Conservation (phyloP, 1,140 invertebrate species). For the Oryctes rhinoceros region DNA sequence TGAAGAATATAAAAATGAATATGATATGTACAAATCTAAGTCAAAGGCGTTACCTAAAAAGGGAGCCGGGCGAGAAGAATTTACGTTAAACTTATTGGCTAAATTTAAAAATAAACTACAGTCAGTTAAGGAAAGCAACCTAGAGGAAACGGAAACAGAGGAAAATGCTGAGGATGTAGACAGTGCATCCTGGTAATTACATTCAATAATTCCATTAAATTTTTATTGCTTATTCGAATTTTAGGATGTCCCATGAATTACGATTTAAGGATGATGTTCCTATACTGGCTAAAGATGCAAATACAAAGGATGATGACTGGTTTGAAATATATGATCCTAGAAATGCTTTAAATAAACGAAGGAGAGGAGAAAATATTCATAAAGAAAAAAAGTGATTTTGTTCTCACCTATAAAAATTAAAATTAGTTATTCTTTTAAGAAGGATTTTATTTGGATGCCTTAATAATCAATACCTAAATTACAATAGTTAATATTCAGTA, state of each 20-base stretch:
- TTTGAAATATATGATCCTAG: constrained; percentile 96
- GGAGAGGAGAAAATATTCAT: constrained; percentile 69
- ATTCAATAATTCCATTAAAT: constrained; percentile 24
- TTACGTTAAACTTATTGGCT: constrained; percentile 79
- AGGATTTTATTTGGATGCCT: background rate
- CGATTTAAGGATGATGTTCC: constrained; percentile 78
- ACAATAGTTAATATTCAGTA: too few relatives aligned
- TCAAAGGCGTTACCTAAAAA: constrained; percentile 75
- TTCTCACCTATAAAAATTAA: background rate
- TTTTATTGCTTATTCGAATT: constrained; percentile 49
- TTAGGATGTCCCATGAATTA: constrained; percentile 82
- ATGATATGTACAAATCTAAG: constrained; percentile 79
- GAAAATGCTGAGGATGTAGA: constrained; percentile 58
- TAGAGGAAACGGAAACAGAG: constrained; percentile 58
- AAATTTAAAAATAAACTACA: constrained; percentile 86
- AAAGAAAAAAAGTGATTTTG: constrained; percentile 42
- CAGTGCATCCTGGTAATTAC: constrained; percentile 56
- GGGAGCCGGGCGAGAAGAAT: constrained; percentile 72
- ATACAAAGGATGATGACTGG: constrained; percentile 92
- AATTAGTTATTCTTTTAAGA: background rate
- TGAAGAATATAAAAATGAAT: constrained; percentile 77
- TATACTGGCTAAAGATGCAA: constrained; percentile 94
- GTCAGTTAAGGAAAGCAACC: constrained; percentile 69
- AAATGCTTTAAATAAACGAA: constrained; percentile 92
- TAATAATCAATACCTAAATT: too few relatives aligned